These are phyloP conservation scores for Aphelinus atriplicis DNA, from an alignment of 1,140 invertebrate species.

Conservation along the genomic window DNA sequence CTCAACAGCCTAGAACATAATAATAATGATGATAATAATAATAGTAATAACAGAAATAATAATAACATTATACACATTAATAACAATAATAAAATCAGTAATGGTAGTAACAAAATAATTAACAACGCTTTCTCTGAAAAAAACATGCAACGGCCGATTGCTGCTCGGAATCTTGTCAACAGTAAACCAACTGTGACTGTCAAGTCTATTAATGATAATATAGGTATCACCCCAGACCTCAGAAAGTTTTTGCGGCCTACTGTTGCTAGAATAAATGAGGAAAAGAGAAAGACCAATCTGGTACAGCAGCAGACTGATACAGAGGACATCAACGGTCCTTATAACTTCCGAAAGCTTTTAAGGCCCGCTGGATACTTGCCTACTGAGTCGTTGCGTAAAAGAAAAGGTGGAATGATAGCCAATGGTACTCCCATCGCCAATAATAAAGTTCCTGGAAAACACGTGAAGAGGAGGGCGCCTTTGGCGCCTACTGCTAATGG, in stretches of 20 bases:
- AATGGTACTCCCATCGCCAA: slow-evolving; percentile 44
- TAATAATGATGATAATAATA: slow-evolving; percentile 24
- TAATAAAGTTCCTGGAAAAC: slow-evolving; percentile 53
- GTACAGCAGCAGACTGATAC: slow-evolving; percentile 52
- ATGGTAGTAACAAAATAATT: slow-evolving; percentile 36
- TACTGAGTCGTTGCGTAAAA: slow-evolving; percentile 76
- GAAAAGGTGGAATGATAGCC: slow-evolving; percentile 63
- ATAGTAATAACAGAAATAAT: slow-evolving; percentile 1
- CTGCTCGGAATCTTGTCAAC: slow-evolving; percentile 40
- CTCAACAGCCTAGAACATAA: slow-evolving; percentile 16
- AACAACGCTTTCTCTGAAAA: slow-evolving; percentile 41
- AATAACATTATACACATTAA: slow-evolving; percentile 39
- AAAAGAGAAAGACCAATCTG: slow-evolving; percentile 42
- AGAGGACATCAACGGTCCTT: slow-evolving; percentile 73
- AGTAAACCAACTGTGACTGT: slow-evolving; percentile 26
- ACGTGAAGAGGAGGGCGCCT: slow-evolving; percentile 59
- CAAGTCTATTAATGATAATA: slow-evolving; percentile 50
- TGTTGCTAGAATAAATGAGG: slow-evolving; percentile 58
- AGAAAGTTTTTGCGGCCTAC: slow-evolving; percentile 66
- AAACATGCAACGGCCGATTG: slow-evolving; percentile 34
- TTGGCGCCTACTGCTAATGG: slow-evolving; percentile 51
- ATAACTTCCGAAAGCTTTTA: slow-evolving; percentile 76
- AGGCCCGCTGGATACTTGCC: slow-evolving; percentile 75
- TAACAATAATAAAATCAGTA: slow-evolving; percentile 32
- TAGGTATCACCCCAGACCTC: slow-evolving; percentile 63